Conservation (phyloP, 2,113 vertebrate genomes). For the Heterocephalus glaber region DNA sequence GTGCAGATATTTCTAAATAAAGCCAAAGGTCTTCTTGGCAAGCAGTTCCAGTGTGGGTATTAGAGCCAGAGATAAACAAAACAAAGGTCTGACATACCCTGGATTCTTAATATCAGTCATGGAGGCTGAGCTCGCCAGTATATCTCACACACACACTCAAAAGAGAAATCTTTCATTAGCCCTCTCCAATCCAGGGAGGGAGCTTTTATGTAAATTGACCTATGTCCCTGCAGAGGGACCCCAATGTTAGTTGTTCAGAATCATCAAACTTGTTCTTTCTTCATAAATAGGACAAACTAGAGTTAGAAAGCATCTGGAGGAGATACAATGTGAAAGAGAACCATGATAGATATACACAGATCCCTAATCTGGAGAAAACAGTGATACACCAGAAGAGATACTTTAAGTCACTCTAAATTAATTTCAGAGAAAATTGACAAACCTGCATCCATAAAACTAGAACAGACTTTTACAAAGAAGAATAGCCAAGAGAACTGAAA, state of each 20-base stretch:
- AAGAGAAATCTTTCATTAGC: neutral
- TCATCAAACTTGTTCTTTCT: neutral
- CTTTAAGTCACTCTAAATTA: neutral
- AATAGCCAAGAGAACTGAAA: neutral
- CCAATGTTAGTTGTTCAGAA: neutral
- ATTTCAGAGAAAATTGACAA: conserved; percentile 6
- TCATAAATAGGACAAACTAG: neutral
- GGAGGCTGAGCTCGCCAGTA: neutral
- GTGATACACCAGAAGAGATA: neutral
- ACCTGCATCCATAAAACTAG: neutral
- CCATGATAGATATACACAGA: neutral
- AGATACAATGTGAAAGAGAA: neutral
- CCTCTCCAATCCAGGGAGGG: neutral
- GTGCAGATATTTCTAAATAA: conserved; percentile 42
- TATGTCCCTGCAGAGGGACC: neutral
- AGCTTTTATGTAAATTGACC: rapidly evolving
- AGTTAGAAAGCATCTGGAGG: neutral
- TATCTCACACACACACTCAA: neutral
- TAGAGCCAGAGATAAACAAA: conserved; percentile 46
- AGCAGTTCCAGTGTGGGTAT: neutral
- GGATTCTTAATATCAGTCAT: neutral
- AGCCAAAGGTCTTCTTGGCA: conserved; percentile 25
- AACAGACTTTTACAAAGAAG: neutral
- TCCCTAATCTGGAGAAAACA: neutral
- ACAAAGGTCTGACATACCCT: neutral